A percentile compares a stretch with the other conserved stretches of the same genome.
phyloP scores from a whole-genome alignment of 2,113 vertebrate species.

The Procavia capensis region DNA sequence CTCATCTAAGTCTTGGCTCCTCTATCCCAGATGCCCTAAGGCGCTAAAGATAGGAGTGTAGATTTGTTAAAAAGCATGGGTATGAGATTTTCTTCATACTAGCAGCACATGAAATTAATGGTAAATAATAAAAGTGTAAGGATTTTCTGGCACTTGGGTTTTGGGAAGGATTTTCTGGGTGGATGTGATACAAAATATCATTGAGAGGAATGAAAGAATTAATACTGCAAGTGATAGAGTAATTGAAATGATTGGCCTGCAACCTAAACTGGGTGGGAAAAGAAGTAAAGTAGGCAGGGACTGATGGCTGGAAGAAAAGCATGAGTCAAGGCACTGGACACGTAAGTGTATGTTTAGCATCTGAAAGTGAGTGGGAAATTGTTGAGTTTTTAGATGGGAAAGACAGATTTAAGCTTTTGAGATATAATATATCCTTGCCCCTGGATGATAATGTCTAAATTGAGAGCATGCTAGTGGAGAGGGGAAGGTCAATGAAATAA shows the following conservation, averaged over 20 bases:
- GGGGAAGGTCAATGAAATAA: not conserved
- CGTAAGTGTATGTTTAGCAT: not conserved
- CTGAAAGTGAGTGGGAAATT: not conserved
- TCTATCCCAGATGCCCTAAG: not conserved
- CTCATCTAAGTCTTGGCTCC: not conserved
- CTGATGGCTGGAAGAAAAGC: not conserved
- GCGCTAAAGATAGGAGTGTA: not conserved
- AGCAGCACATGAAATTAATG: not conserved
- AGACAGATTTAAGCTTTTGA: constrained; percentile 5
- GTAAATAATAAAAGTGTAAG: not conserved
- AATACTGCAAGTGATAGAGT: not conserved
- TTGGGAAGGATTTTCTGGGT: not conserved
- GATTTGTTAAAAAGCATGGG: not conserved
- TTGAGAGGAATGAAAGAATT: not conserved
- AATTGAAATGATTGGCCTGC: not conserved
- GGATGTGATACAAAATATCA: not conserved
- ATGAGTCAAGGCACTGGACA: not conserved
- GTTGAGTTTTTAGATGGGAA: not conserved
- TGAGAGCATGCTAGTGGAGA: not conserved
- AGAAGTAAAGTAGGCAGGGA: not conserved
- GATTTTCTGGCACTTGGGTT: not conserved
- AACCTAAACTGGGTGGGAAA: not conserved
- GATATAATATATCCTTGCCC: not conserved
- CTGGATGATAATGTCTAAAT: not conserved
- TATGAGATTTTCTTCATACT: not conserved